A percentile compares a stretch with the other conserved stretches of the same genome.
Evolutionary conservation across 1,140 invertebrate species (phyloP).

Genomic region (Lamellibrachia luymesi): DNA sequence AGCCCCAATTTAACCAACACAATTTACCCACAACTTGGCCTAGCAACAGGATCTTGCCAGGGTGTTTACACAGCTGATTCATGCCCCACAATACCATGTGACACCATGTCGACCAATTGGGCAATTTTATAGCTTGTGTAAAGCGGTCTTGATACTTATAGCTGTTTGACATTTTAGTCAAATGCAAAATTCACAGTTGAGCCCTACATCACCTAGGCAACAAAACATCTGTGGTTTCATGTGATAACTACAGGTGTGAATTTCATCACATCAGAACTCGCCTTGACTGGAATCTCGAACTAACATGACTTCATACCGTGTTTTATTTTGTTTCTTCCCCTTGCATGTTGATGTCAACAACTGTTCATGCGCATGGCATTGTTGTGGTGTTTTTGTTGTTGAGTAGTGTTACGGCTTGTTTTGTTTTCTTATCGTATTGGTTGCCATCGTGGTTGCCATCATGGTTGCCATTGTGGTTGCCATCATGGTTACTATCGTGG

Average conservation of each 20-base stretch:
- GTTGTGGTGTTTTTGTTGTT: not conserved
- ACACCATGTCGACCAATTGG: no score
- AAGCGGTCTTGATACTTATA: not conserved
- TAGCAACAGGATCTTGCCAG: no score
- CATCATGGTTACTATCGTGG: no score
- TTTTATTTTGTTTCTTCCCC: not conserved
- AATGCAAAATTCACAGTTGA: not conserved
- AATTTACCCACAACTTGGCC: no score
- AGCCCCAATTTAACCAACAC: no score
- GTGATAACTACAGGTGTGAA: not conserved
- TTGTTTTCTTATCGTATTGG: not conserved
- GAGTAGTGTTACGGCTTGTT: not conserved
- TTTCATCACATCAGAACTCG: not conserved
- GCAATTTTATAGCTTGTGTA: no score
- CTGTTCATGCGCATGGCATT: not conserved
- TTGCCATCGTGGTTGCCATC: no score
- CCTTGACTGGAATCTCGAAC: not conserved
- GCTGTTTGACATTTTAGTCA: not conserved
- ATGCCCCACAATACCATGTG: no score
- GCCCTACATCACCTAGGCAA: not conserved
- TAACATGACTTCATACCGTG: not conserved
- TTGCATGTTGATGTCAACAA: not conserved
- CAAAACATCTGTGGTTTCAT: not conserved
- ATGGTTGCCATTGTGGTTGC: no score
- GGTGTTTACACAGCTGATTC: no score